Base-by-base conservation (phyloP, 1,140 invertebrate genomes). In the Micrasema minimum region DNA sequence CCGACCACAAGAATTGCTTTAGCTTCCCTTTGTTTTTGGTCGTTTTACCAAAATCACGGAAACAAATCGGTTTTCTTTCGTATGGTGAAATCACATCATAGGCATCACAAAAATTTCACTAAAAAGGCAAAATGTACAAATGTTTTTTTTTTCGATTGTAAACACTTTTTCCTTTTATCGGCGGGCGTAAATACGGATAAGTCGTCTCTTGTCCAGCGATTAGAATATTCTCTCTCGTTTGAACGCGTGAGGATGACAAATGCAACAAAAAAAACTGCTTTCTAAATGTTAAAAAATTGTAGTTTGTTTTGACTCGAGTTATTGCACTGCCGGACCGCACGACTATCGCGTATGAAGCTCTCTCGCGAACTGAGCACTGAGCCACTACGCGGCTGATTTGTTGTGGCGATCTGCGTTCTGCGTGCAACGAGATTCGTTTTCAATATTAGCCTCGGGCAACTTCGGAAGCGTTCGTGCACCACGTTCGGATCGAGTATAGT, bases 91-190 rank as follows among this genome's bases (percentile, higher is more conserved):
- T 69, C 66, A 69, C 66, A 69, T 69, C 59, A 35, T 57, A 45
- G 48, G 35, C 22, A 69, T 69, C 66, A 69, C 66, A 51, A 48
- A 26, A 43, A 12, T 59, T 31, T 41, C 66, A 69, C 66, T 69
- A 16, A 18, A 51, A 53, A 67, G 65, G 66, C 66, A 61, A 69
- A 69, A 69, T 69, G 66, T 69, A 69, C 35, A 16, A 38, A 59
- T 48, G 53, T 69, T 61, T 35, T 46, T 61, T 31, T 59, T 68
- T 68, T 46, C 14, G n/a, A 1, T 22, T 20, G 31, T 10, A 59
- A 59, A 69, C 66, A 69, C 66, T 69, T 50, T 69, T 69, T 69
- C 55, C 66, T 50, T 57, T 46, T 57, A 50, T 69, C 41, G 59
- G 53, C 66, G 53, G 53, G 66, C 66, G 66, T 57, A 16, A 59